Conservation (phyloP, 2,797 vertebrate genomes). For the Tokudaia tokunoshimensis region DNA sequence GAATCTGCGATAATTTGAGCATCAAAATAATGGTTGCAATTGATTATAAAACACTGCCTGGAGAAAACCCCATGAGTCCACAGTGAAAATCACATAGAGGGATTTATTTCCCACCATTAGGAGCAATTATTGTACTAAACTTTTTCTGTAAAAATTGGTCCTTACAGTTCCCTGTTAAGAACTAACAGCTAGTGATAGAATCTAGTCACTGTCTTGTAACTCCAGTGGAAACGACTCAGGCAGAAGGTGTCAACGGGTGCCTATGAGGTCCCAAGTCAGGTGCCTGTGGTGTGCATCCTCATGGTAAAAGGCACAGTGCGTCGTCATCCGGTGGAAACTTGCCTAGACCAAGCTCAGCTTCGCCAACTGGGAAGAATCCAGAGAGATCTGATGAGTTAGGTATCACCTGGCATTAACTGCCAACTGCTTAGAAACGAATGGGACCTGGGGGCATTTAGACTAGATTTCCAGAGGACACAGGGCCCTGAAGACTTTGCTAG, state of each 20-base stretch:
- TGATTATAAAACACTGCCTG: constrained; percentile 38
- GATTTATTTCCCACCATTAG: background rate
- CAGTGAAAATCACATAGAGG: background rate
- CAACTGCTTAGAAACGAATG: background rate
- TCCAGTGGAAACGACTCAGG: background rate
- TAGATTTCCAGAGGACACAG: background rate
- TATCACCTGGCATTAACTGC: background rate
- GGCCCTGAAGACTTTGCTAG: background rate
- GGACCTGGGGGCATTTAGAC: background rate
- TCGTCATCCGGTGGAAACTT: fast-evolving
- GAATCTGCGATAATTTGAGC: background rate
- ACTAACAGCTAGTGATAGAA: background rate
- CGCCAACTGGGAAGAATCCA: background rate
- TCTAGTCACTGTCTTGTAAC: constrained; percentile 29
- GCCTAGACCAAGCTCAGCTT: background rate
- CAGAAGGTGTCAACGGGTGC: background rate
- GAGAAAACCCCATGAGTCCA: constrained; percentile 15
- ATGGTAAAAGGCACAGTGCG: background rate
- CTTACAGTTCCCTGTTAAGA: constrained; percentile 1
- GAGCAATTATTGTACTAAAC: background rate
- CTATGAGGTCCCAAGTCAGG: background rate
- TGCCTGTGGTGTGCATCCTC: background rate
- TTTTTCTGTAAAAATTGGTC: constrained; percentile 39
- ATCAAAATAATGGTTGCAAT: constrained; percentile 42
- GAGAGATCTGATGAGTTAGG: background rate